Percentiles rank a stretch among this genome's conserved stretches.
phyloP scores from a whole-genome alignment of 2,113 vertebrate genomes.

The Isurus oxyrinchus region DNA sequence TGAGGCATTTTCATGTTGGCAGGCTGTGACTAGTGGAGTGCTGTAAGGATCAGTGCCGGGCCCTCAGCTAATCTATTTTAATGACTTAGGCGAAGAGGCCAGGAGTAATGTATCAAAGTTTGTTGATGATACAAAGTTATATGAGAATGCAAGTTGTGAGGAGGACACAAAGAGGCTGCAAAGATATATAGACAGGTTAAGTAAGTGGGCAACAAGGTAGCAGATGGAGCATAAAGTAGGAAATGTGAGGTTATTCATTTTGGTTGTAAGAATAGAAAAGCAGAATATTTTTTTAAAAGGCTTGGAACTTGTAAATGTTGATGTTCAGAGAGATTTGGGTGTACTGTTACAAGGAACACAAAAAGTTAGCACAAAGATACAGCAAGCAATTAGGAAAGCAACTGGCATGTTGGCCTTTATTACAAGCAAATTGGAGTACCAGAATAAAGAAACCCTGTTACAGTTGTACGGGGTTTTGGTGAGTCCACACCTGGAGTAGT shows the following conservation, averaged over 20 bases:
- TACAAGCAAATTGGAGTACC: background rate
- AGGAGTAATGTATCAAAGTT: background rate
- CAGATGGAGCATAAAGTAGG: background rate
- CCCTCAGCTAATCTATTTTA: background rate
- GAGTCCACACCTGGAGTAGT: too few species aligned
- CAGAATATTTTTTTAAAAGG: background rate
- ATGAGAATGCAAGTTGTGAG: background rate
- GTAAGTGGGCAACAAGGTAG: background rate
- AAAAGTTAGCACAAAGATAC: background rate
- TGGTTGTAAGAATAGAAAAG: background rate
- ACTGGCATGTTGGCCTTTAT: background rate
- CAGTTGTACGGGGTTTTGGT: too few species aligned
- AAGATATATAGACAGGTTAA: background rate
- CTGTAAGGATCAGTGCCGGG: background rate
- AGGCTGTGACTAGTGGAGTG: background rate
- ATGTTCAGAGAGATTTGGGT: background rate
- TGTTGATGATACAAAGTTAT: background rate
- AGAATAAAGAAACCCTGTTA: background rate
- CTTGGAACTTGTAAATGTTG: background rate
- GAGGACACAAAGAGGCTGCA: background rate
- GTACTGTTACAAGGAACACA: background rate
- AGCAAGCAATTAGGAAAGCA: background rate
- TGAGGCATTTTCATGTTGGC: background rate
- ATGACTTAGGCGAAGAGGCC: background rate
- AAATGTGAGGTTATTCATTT: background rate